Evolutionary conservation across 2,888 invertebrate species (phyloP).

Genomic region (Caenorhabditis uteleia): DNA sequence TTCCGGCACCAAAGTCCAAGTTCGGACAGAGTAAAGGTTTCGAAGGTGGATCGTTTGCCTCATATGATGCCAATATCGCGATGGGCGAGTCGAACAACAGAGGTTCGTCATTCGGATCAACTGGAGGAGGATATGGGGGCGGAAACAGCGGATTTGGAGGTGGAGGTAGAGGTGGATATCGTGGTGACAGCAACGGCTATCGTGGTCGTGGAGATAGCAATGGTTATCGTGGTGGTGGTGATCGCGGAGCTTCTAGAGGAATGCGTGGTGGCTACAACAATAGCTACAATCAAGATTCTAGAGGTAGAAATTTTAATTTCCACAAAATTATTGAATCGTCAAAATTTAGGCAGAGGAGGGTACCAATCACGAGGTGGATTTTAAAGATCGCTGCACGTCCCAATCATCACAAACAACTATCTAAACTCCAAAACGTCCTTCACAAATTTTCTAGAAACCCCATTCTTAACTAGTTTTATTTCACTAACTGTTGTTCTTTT

Average conservation of each 20-base stretch:
- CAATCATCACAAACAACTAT: no score
- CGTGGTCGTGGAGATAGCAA: not conserved
- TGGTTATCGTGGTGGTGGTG: slow-evolving; percentile 3
- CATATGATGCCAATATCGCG: no score
- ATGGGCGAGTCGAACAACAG: no score
- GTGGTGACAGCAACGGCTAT: not conserved
- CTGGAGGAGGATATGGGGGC: not conserved
- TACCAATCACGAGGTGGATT: no score
- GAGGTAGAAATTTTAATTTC: not conserved
- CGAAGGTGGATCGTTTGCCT: not conserved
- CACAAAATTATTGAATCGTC: not conserved
- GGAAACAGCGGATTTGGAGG: not conserved
- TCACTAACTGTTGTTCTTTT: no score
- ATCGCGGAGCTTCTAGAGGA: not conserved
- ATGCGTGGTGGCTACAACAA: not conserved
- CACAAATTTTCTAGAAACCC: no score
- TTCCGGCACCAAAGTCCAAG: not conserved
- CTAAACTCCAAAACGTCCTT: no score
- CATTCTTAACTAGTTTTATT: no score
- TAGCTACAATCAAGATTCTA: not conserved
- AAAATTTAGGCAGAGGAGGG: no score
- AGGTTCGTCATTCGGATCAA: slow-evolving; percentile 3
- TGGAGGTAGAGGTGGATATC: slow-evolving; percentile 4
- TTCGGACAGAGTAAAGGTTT: slow-evolving; percentile 6
- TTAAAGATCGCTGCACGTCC: no score